Evolutionary conservation across 2,797 vertebrate species (phyloP).

Genomic region (Loriculus beryllinus): DNA sequence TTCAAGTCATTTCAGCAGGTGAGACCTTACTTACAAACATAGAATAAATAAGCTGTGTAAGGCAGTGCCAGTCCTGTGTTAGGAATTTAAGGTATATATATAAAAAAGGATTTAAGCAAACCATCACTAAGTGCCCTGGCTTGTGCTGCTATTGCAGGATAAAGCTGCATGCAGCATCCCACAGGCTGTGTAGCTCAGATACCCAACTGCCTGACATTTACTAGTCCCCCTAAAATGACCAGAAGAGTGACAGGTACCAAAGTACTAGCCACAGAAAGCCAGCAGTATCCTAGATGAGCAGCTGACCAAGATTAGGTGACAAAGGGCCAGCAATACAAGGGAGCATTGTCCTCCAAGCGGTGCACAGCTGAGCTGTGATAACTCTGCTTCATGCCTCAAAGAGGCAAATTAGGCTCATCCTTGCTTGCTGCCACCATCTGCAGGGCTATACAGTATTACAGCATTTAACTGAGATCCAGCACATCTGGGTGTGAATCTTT

Average conservation of each 20-base stretch:
- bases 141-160: background rate
- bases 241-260: background rate
- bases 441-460: background rate
- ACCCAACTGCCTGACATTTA: background rate
- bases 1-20: background rate
- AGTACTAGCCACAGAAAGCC: background rate
- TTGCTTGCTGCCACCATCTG: fast-evolving
- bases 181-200: background rate
- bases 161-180: fast-evolving
- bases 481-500: background rate
- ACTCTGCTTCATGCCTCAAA: background rate
- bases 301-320: background rate
- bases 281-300: background rate
- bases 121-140: too few species aligned
- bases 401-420: background rate
- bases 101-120: background rate
- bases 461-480: background rate
- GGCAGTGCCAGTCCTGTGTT: background rate
- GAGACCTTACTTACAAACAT: background rate
- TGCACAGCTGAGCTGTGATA: background rate
- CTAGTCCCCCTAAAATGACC: background rate
- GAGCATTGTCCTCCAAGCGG: background rate
- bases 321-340: background rate
- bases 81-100: background rate
- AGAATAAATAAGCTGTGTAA: background rate